Evolutionary conservation across 2,113 vertebrate species (phyloP).

Genomic region (Mellivora capensis): DNA sequence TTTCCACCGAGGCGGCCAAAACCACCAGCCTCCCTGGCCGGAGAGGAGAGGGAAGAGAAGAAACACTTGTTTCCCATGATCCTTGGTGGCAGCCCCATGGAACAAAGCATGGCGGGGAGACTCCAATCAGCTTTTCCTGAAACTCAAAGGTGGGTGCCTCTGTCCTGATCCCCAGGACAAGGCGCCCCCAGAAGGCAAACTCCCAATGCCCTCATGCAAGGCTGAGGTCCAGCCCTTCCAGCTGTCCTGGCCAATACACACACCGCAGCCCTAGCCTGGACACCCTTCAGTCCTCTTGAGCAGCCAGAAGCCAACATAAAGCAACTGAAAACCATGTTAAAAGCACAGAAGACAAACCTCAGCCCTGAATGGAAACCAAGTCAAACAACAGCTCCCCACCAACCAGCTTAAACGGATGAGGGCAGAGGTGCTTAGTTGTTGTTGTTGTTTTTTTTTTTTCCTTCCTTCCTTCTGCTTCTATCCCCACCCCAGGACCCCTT

Average conservation of each 20-base stretch:
- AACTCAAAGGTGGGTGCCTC: background rate
- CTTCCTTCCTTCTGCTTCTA: background rate
- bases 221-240: constrained; percentile 42
- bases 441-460: background rate
- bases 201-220: fast-evolving
- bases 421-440: constrained; percentile 4
- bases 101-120: background rate
- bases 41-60: background rate
- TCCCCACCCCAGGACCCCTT: background rate
- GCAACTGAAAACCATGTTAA: constrained; percentile 22
- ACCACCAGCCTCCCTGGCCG: constrained; percentile 64
- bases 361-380: constrained; percentile 66
- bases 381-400: constrained; percentile 1
- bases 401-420: constrained; percentile 18
- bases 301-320: constrained; percentile 58
- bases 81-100: background rate
- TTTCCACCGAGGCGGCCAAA: constrained; percentile 80
- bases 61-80: constrained; percentile 18
- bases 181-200: constrained; percentile 54
- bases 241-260: constrained; percentile 71
- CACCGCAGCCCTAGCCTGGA: constrained; percentile 59
- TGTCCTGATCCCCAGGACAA: background rate
- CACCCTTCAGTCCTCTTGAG: constrained; percentile 46
- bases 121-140: background rate
- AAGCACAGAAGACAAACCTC: constrained; percentile 71